Conservation (phyloP, 2,113 vertebrate species). For the Trematomus loennbergii region DNA sequence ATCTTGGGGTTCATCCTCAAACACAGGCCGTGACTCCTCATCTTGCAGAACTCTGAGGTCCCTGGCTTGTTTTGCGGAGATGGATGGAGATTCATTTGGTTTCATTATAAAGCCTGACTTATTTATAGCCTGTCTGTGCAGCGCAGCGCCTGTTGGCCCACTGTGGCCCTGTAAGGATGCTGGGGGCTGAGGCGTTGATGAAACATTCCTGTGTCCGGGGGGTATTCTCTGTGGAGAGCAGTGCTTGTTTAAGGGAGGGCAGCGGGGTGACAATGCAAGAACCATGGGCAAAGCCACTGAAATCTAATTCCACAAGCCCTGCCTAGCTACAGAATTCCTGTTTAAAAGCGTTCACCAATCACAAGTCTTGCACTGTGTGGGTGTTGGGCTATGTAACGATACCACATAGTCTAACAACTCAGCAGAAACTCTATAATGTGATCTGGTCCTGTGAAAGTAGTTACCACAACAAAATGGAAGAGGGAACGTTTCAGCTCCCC, state of each 20-base stretch:
- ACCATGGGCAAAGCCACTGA: constrained; percentile 63
- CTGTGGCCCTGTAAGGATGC: constrained; percentile 72
- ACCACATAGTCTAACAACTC: constrained; percentile 12
- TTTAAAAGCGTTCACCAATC: constrained; percentile 31
- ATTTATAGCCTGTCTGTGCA: constrained; percentile 76
- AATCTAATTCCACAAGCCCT: constrained; percentile 64
- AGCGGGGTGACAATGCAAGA: constrained; percentile 66
- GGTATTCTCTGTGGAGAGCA: constrained; percentile 73
- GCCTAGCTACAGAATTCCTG: constrained; percentile 59
- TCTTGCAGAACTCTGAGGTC: constrained; percentile 56
- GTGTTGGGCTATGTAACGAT: constrained; percentile 28
- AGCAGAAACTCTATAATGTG: not conserved
- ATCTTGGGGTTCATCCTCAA: constrained; percentile 40
- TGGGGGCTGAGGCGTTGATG: constrained; percentile 73
- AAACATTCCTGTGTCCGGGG: constrained; percentile 79
- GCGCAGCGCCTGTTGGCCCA: constrained; percentile 56
- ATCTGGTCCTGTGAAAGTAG: constrained; percentile 10
- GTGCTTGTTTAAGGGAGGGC: constrained; percentile 74
- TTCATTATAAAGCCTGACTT: constrained; percentile 80
- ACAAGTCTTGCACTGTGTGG: constrained; percentile 17
- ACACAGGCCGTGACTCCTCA: constrained; percentile 37
- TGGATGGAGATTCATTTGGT: constrained; percentile 81
- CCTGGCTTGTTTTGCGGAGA: constrained; percentile 79
- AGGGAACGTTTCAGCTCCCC: constrained; percentile 5
- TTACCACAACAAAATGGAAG: constrained; percentile 17